Conservation (phyloP, 2,113 vertebrate genomes). For the Meles meles region DNA sequence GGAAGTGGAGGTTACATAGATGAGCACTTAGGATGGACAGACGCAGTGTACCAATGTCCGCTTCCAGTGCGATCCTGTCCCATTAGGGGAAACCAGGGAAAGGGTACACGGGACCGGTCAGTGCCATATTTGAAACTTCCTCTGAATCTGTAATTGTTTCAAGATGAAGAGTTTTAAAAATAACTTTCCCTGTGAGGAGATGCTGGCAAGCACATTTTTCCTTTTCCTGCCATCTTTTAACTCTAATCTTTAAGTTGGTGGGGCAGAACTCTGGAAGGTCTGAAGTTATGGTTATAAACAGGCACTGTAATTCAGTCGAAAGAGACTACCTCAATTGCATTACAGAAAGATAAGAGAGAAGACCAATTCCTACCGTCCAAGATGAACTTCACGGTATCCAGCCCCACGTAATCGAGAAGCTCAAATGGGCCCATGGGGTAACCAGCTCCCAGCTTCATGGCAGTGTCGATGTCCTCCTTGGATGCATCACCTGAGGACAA, state of each 20-base stretch:
- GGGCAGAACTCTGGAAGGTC: background rate
- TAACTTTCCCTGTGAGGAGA: background rate
- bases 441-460: conserved; percentile 96
- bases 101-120: background rate
- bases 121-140: background rate
- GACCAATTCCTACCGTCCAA: conserved; percentile 87
- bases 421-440: conserved; percentile 99
- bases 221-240: background rate
- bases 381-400: conserved; percentile 96
- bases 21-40: accelerated
- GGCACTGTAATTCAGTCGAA: background rate
- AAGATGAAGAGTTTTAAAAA: background rate
- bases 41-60: accelerated
- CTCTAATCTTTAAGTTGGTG: background rate
- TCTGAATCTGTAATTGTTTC: background rate
- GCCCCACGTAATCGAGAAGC: conserved; percentile 94
- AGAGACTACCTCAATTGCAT: background rate
- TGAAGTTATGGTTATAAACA: background rate
- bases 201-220: background rate
- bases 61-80: background rate
- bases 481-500: conserved; percentile 90
- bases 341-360: background rate
- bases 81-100: accelerated
- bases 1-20: background rate
- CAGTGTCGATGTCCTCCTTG: conserved; percentile 96